Evolutionary conservation across 2,888 invertebrate genomes (phyloP).

Genomic region (Andrena chrysosceles): DNA sequence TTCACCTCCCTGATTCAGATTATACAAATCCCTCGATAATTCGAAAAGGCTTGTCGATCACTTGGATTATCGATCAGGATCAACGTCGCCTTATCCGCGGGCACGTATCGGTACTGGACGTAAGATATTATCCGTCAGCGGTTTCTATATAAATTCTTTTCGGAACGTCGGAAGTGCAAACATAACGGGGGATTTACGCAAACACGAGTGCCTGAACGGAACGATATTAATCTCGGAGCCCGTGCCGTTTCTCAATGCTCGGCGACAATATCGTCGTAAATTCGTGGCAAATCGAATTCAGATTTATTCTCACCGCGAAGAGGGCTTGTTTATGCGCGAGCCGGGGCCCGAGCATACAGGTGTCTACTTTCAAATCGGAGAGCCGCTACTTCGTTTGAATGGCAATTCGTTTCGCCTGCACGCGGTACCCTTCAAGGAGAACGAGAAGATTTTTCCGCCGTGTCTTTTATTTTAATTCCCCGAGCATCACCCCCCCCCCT

Average conservation of each 20-base stretch:
- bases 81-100: constrained; percentile 15
- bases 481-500: background rate
- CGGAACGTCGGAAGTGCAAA: constrained; percentile 14
- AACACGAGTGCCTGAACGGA: constrained; percentile 25
- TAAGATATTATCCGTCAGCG: constrained; percentile 11
- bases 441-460: constrained; percentile 36
- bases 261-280: constrained; percentile 66
- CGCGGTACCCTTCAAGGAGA: constrained; percentile 56
- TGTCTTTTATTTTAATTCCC: constrained; percentile 35
- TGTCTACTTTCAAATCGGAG: constrained; percentile 63
- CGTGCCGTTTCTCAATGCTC: constrained; percentile 54
- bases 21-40: no score
- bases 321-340: constrained; percentile 60
- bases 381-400: constrained; percentile 62
- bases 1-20: no score
- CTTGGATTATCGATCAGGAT: background rate
- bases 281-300: constrained; percentile 67
- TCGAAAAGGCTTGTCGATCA: no score
- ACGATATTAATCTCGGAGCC: constrained; percentile 55
- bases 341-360: constrained; percentile 53
- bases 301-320: constrained; percentile 57
- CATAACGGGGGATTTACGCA: constrained; percentile 47
- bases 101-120: constrained; percentile 6
- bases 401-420: constrained; percentile 49
- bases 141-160: background rate